Conservation (phyloP, 2,797 vertebrate species). For the Acrossocheilus fasciatus region DNA sequence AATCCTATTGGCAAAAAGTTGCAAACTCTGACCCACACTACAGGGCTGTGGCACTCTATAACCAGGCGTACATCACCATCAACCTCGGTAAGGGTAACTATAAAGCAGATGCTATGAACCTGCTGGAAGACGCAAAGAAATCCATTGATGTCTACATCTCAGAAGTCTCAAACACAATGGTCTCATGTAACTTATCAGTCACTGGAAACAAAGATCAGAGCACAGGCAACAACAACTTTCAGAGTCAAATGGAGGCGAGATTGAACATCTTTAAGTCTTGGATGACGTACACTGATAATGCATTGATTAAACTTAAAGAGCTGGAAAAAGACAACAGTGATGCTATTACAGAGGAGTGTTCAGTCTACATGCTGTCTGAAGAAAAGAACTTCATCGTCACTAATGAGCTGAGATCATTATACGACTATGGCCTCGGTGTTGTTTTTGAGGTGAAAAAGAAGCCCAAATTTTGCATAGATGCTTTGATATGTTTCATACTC, state of each 20-base stretch:
- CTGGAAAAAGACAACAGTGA: slow-evolving; percentile 40
- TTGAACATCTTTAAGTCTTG: slow-evolving; percentile 56
- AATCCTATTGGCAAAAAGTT: slow-evolving; percentile 52
- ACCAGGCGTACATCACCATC: slow-evolving; percentile 60
- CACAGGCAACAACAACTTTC: slow-evolving; percentile 49
- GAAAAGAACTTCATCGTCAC: slow-evolving; percentile 35
- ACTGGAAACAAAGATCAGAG: slow-evolving; percentile 41
- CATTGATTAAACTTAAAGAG: slow-evolving; percentile 43
- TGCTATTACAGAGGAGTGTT: slow-evolving; percentile 46
- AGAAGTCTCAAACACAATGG: slow-evolving; percentile 55
- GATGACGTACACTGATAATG: slow-evolving; percentile 40
- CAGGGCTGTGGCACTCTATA: slow-evolving; percentile 61
- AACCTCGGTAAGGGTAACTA: slow-evolving; percentile 46
- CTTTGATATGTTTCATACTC: slow-evolving; percentile 55
- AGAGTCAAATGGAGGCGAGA: slow-evolving; percentile 54
- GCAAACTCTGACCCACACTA: slow-evolving; percentile 48
- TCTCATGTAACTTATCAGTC: slow-evolving; percentile 47
- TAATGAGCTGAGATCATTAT: slow-evolving; percentile 55
- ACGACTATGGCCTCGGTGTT: slow-evolving; percentile 58
- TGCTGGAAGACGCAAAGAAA: slow-evolving; percentile 42
- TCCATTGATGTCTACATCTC: slow-evolving; percentile 41
- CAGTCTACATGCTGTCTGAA: slow-evolving; percentile 45
- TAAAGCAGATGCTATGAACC: slow-evolving; percentile 41
- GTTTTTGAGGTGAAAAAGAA: slow-evolving; percentile 62
- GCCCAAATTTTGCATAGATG: slow-evolving; percentile 52